Base-by-base conservation (phyloP, 2,113 vertebrate genomes). In the Campylomormyrus numenius region DNA sequence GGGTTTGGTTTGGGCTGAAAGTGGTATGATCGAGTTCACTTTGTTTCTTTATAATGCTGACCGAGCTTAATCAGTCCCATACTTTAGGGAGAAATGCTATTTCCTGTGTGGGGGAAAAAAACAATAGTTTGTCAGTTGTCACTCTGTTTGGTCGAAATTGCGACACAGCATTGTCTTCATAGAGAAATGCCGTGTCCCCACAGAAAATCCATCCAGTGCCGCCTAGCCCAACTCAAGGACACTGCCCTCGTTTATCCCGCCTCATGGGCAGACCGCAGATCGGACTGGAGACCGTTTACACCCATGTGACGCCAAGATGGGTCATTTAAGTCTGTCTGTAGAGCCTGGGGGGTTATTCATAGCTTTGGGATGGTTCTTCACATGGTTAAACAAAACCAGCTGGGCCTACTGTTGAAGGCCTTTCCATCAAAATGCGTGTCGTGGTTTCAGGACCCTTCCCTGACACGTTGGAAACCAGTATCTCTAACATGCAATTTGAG, bases 71-170 rank as follows among this genome's bases (percentile, higher is more conserved):
- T 87, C n/a, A 86, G 85, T 87, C n/a, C 85, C 84, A 90, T 90
- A 86, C 10, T 48, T 90, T 70, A 27, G n/a, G 90, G 62, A n/a
- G 42, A 90, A 87, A 89, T 85, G 89, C 70, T 85, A 87, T 90
- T 92, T 90, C 89, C 50, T 92, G 90, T 88, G 53, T 24, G 5
- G 62, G 62, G 91, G 24, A 56, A 90, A 31, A 89, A 92, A 88
- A 88, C 35, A 92, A 93, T 92, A 91, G 46, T 92, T 92, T 91
- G 90, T 87, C 89, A 89, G 92, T 92, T 66, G 56, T 50, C 88
- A 88, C 48, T 35, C 85, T 91, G 91, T 88, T 42, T 56, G 74
- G 31, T 62, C 91, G 88, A 89, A 90, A 58, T 83, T 91, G 90
- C 66, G 15, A 39, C 39, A 88, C 42, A 86, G 70, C 89, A 39